Percentiles rank a stretch among this genome's conserved stretches.
phyloP scores from a whole-genome alignment of 2,113 vertebrate genomes.

The Alosa alosa region DNA sequence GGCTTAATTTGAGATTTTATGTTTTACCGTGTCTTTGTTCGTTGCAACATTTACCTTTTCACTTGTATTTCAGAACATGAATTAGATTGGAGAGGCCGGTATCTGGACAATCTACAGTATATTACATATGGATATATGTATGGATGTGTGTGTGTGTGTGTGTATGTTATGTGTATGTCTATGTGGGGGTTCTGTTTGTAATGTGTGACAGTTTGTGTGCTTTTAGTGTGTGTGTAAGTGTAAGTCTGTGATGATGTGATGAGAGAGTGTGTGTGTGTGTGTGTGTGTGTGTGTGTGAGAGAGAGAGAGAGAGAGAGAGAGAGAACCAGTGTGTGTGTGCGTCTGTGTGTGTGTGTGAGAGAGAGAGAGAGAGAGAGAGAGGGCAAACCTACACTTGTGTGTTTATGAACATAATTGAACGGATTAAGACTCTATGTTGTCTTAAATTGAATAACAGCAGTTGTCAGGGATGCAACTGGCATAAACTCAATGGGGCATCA shows the following conservation, averaged over 20 bases:
- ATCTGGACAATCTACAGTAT: not conserved
- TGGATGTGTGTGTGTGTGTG: not conserved
- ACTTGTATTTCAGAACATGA: not conserved
- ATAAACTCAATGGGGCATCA: slow-evolving; percentile 1
- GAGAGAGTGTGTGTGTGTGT: not conserved
- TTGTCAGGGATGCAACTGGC: slow-evolving; percentile 1
- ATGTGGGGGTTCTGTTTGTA: not conserved
- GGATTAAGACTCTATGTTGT: slow-evolving; percentile 13
- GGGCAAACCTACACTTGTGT: slow-evolving; percentile 9
- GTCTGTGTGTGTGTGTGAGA: slow-evolving; percentile 24
- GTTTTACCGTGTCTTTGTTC: not conserved
- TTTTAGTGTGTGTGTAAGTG: not conserved
- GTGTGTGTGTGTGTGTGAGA: not conserved
- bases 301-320: too few species aligned
- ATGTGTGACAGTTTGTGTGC: not conserved
- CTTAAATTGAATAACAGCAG: slow-evolving; percentile 12
- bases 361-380: slow-evolving; percentile 12
- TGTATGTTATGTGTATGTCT: not conserved
- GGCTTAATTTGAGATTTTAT: not conserved
- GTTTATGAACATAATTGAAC: not conserved
- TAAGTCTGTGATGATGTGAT: not conserved
- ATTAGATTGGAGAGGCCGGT: not conserved
- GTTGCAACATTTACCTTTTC: not conserved
- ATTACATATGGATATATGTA: not conserved
- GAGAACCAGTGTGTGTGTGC: not conserved